Evolutionary conservation across 2,113 vertebrate species (phyloP).

Genomic region (Centrocercus urophasianus): DNA sequence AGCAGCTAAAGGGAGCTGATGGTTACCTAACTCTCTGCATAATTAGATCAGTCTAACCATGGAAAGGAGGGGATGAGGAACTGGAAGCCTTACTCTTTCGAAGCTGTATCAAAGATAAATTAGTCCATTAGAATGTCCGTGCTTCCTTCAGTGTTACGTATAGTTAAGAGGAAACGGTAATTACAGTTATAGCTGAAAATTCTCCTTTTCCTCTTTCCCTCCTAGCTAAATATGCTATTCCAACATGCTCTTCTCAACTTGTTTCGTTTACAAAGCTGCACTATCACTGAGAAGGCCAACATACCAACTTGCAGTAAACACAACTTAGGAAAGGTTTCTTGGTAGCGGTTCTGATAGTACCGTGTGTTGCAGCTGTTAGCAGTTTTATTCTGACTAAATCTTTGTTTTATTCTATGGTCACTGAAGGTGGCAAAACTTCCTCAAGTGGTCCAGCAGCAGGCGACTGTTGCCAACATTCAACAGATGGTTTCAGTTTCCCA

Average conservation of each 20-base stretch:
- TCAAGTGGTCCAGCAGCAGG: constrained; percentile 87
- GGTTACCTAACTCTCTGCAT: not conserved
- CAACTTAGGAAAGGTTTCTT: not conserved
- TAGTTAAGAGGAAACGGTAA: not conserved
- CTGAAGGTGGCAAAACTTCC: constrained; percentile 87
- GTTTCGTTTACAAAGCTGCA: not conserved
- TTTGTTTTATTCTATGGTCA: not conserved
- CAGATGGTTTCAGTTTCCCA: constrained; percentile 91
- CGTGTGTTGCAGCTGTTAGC: not conserved
- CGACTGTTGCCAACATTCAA: constrained; percentile 85
- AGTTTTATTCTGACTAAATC: not conserved
- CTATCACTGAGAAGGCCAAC: not conserved
- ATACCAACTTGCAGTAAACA: not conserved
- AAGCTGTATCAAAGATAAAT: not conserved
- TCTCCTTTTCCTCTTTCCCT: accelerated
- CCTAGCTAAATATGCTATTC: not conserved
- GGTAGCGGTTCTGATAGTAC: not conserved
- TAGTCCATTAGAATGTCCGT: not conserved
- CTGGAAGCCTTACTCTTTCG: not conserved
- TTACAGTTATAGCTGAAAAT: not conserved
- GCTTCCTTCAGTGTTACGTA: not conserved
- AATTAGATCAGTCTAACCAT: not conserved
- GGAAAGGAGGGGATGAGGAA: not conserved
- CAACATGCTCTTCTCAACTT: not conserved
- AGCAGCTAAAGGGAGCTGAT: not conserved